Evolutionary conservation across 2,113 vertebrate species (phyloP), one percentile per base, ranked within the genome.

Genomic region (Chloebia gouldiae): DNA sequence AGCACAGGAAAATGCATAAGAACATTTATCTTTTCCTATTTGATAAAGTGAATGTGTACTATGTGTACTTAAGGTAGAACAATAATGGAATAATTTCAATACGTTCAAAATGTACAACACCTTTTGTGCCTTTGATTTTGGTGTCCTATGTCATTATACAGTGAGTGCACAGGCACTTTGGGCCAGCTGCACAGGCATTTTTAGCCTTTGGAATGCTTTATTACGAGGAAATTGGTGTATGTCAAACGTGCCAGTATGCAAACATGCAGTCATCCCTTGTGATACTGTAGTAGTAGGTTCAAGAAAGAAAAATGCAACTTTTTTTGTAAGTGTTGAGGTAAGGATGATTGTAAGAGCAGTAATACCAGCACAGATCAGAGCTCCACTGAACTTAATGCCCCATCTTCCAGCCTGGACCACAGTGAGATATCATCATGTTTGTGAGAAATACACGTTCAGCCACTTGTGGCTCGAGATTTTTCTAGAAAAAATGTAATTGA

Each of bases 231-330:
- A 8, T 30, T 13, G 31, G 9, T 42, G 12, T 28, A 2, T 45
- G 45, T 33, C 21, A 19, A 21, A 54, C 1, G 1, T 53, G 13
- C 11, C 22, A 1, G 0, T 47, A 10, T 0, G 0, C 15, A 35
- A 59, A 33, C 27, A 11, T 71, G 68, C 9, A 1, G 13, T 37
- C 21, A 20, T 61, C 14, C 37, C 11, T 56, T 82, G 45, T 8
- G 10, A 3, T 60, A 18, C 4, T 64, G 13, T 25, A 42, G 53
- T 13, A 45, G 27, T 47, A 61, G 35, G 13, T 61, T 88, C 28
- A 30, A 57, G 54, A 64, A 54, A 51, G 35, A 59, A 64, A 61
- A 53, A 15, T 7, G 18, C 25, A 53, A 1, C 13, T 45, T 54
- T 66, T 49, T 31, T 6, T 1, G 0, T 61, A 22, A 40, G 10